Evolutionary conservation across 1,140 invertebrate species (phyloP).

Genomic region (Lepidotrigona ventralis): DNA sequence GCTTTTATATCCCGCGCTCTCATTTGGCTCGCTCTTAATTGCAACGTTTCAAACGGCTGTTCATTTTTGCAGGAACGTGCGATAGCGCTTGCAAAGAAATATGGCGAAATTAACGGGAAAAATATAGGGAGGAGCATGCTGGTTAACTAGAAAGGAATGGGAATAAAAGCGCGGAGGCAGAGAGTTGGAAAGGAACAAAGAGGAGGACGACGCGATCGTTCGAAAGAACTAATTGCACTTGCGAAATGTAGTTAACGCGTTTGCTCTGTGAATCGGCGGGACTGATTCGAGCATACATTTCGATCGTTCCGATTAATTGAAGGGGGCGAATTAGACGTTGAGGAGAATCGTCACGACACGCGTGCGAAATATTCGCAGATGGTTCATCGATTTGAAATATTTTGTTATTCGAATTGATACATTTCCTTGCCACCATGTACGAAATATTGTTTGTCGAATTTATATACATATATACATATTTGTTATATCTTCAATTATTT

Average conservation of each 20-base stretch:
- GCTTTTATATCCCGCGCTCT: not conserved
- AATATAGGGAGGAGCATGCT: not conserved
- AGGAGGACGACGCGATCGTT: not conserved
- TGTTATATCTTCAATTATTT: not conserved
- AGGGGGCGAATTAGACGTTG: not conserved
- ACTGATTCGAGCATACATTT: not conserved
- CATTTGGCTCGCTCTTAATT: not conserved
- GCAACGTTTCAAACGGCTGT: not conserved
- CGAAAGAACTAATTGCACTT: conserved; percentile 22
- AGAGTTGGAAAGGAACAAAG: not conserved
- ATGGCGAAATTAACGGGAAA: not conserved
- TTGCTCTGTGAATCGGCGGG: not conserved
- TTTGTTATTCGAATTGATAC: not conserved
- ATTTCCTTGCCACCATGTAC: not conserved
- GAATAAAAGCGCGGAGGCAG: not conserved
- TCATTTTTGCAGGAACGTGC: not conserved
- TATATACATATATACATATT: not conserved
- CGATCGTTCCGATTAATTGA: too few relatives aligned
- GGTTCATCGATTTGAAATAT: not conserved
- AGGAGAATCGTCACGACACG: not conserved
- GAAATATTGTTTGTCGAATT: not conserved
- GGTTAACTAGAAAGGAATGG: not conserved
- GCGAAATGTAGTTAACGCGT: not conserved
- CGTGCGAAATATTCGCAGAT: not conserved
- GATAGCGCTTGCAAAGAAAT: not conserved